A percentile compares a stretch with the other conserved stretches of the same genome.
These are phyloP conservation scores for Paracentrotus lividus DNA, from an alignment of 53 echinoderm and acorn worm species.

Conservation along the genomic window DNA sequence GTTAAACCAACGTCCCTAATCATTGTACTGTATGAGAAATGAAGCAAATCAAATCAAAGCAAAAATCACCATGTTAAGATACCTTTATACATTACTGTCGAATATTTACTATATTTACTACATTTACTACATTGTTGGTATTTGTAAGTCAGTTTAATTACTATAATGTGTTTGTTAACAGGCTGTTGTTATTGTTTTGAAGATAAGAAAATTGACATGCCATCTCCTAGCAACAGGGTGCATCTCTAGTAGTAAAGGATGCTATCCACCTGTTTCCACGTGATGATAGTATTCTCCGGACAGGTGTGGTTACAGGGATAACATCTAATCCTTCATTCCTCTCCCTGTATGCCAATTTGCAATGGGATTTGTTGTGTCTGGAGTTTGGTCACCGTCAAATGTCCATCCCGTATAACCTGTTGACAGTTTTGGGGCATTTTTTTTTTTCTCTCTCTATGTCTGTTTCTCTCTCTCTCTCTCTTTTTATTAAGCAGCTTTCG, in stretches of 20 bases:
- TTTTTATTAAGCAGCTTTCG: too few species aligned
- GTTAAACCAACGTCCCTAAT: neutral
- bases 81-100: too few species aligned
- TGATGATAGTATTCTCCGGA: slow-evolving; percentile 13
- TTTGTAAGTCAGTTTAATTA: slow-evolving; percentile 11
- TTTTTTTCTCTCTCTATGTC: neutral
- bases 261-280: slow-evolving; percentile 11
- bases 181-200: neutral
- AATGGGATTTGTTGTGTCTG: slow-evolving; percentile 38
- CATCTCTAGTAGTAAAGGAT: neutral
- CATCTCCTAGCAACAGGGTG: slow-evolving; percentile 15
- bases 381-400: neutral
- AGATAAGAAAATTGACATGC: neutral
- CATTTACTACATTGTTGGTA: neutral
- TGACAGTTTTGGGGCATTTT: neutral
- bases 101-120: too few species aligned
- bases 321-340: slow-evolving; percentile 17
- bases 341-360: slow-evolving; percentile 18
- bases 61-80: too few species aligned
- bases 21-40: neutral
- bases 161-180: neutral
- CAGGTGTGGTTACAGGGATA: neutral
- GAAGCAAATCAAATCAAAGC: neutral
- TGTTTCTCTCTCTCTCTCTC: neutral
- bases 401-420: neutral